phyloP scores from a whole-genome alignment of 2,113 vertebrate species.

The Phocoena phocoena region DNA sequence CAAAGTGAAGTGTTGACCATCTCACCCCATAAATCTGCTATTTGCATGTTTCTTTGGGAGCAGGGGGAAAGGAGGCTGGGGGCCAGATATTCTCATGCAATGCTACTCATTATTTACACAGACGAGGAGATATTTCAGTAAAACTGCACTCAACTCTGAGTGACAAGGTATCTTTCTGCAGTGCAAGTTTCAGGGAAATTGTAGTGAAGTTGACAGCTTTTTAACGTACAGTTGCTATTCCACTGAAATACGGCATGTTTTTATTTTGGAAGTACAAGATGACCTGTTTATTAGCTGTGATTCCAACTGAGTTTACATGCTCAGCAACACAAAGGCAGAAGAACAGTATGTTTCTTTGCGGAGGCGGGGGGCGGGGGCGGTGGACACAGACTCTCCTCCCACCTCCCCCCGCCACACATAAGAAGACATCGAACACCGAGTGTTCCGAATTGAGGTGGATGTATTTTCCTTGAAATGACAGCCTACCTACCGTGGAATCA shows the following conservation, averaged over 20 bases:
- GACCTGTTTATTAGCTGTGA: constrained; percentile 88
- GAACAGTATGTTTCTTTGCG: constrained; percentile 72
- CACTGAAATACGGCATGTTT: constrained; percentile 82
- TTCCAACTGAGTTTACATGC: constrained; percentile 84
- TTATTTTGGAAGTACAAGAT: constrained; percentile 84
- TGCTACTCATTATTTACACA: constrained; percentile 84
- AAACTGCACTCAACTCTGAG: constrained; percentile 78
- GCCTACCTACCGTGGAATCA: constrained; percentile 62
- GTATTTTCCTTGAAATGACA: constrained; percentile 67
- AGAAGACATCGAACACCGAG: background rate
- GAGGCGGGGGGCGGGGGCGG: background rate
- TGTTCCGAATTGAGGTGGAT: constrained; percentile 6
- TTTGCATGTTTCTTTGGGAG: constrained; percentile 73
- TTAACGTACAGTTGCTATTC: constrained; percentile 81
- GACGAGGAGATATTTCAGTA: constrained; percentile 84
- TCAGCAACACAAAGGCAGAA: constrained; percentile 74
- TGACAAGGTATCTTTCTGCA: constrained; percentile 83
- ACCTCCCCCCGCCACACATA: background rate
- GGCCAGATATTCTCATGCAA: constrained; percentile 77
- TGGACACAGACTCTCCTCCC: constrained; percentile 61
- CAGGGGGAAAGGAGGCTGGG: constrained; percentile 62
- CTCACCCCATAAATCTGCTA: constrained; percentile 68
- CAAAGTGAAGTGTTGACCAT: constrained; percentile 59
- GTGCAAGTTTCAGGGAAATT: constrained; percentile 79
- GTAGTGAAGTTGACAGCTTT: constrained; percentile 83